Evolutionary conservation across 2,888 invertebrate genomes (phyloP).

Genomic region (Synanthedon vespiformis): DNA sequence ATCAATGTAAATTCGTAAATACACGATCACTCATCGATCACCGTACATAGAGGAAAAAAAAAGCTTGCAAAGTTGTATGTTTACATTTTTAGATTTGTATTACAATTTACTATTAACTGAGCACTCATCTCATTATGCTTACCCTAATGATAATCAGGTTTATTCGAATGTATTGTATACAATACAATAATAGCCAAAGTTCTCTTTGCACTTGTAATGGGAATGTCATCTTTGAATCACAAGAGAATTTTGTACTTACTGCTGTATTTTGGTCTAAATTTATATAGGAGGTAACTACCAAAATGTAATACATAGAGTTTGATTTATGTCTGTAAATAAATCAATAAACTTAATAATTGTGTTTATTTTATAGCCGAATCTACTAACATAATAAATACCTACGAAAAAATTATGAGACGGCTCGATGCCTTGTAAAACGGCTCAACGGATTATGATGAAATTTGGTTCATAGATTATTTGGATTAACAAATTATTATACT

Average conservation of each 20-base stretch:
- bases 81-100: slow-evolving; percentile 49
- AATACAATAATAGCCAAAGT: slow-evolving; percentile 23
- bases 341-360: slow-evolving; percentile 30
- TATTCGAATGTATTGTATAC: slow-evolving; percentile 20
- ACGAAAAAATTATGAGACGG: no score
- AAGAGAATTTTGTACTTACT: slow-evolving; percentile 43
- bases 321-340: slow-evolving; percentile 71
- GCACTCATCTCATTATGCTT: slow-evolving; percentile 47
- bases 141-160: slow-evolving; percentile 26
- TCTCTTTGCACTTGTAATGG: slow-evolving; percentile 19
- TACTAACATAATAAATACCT: no score
- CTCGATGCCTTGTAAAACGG: no score
- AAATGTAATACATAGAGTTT: slow-evolving; percentile 58
- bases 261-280: slow-evolving; percentile 51
- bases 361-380: no score
- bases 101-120: slow-evolving; percentile 45
- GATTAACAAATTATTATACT: no score
- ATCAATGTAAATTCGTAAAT: slow-evolving; percentile 48
- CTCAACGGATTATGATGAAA: no score
- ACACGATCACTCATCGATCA: slow-evolving; percentile 27
- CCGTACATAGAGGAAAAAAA: slow-evolving; percentile 5
- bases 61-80: slow-evolving; percentile 41
- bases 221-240: slow-evolving; percentile 9
- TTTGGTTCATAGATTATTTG: no score
- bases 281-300: slow-evolving; percentile 43